Conservation (phyloP, 2,797 vertebrate genomes). For the Trematomus bernacchii region DNA sequence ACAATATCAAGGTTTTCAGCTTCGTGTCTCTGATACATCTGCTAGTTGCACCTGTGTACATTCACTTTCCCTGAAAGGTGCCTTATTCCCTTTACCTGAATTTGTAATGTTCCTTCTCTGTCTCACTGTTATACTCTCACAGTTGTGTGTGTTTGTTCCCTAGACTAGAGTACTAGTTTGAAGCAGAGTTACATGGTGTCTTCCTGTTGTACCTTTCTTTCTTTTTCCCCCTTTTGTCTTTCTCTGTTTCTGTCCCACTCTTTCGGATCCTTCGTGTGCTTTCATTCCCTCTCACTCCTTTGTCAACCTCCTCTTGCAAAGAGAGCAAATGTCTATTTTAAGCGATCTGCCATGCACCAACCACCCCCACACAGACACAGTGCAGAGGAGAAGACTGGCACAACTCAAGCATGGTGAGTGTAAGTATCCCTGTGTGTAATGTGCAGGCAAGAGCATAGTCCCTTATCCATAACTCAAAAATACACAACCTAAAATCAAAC, state of each 20-base stretch:
- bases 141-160: constrained; percentile 53
- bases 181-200: constrained; percentile 49
- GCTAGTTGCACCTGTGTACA: constrained; percentile 42
- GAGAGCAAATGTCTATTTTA: constrained; percentile 85
- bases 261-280: constrained; percentile 63
- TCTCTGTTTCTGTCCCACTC: constrained; percentile 59
- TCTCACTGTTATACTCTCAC: constrained; percentile 55
- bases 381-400: constrained; percentile 70
- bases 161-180: constrained; percentile 55
- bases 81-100: constrained; percentile 57
- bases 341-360: constrained; percentile 80
- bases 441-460: constrained; percentile 28
- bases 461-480: constrained; percentile 29
- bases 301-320: constrained; percentile 80
- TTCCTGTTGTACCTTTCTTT: constrained; percentile 22
- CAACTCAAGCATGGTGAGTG: constrained; percentile 65
- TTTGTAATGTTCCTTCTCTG: constrained; percentile 53
- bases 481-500: constrained; percentile 24
- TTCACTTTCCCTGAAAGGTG: constrained; percentile 63
- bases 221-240: constrained; percentile 45
- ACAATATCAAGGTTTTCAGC: constrained; percentile 28
- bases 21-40: constrained; percentile 18
- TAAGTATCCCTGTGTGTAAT: constrained; percentile 44
- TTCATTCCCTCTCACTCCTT: constrained; percentile 75
- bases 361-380: constrained; percentile 75